Percentiles rank a stretch among this genome's conserved stretches.
Conservation (phyloP, 37 sponge, comb jelly and placozoan species). For the Geodia barretti region DNA sequence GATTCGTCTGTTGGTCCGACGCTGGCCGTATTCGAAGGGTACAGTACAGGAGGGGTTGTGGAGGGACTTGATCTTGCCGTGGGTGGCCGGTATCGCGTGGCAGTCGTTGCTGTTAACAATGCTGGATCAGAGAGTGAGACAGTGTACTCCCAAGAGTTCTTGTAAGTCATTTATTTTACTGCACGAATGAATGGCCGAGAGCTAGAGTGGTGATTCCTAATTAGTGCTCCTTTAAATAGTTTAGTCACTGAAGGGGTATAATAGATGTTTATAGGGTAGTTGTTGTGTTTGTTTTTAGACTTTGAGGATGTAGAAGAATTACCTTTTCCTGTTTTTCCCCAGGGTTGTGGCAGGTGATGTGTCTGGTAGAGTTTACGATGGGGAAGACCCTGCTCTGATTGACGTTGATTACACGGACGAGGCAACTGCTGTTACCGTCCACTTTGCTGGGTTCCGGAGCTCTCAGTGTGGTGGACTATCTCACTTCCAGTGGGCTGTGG, state of each 20-base stretch:
- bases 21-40: constrained; percentile 13
- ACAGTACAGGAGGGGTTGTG: constrained; percentile 15
- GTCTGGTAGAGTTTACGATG: constrained; percentile 74
- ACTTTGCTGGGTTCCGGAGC: constrained; percentile 75
- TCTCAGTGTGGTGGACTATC: constrained; percentile 66
- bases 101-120: constrained; percentile 54
- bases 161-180: neutral
- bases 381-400: constrained; percentile 36
- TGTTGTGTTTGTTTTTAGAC: too few species aligned
- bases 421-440: constrained; percentile 50
- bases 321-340: neutral
- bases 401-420: constrained; percentile 78
- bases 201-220: too few species aligned
- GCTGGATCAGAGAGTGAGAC: constrained; percentile 37
- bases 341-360: constrained; percentile 64
- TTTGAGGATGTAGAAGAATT: neutral
- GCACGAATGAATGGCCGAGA: too few species aligned
- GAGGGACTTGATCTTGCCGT: constrained; percentile 8
- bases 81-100: constrained; percentile 39
- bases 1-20: constrained; percentile 17
- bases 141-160: neutral
- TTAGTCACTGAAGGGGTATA: too few species aligned
- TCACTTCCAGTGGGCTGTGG: constrained; percentile 76
- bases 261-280: too few species aligned
- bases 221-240: too few species aligned